Base-by-base conservation (phyloP, 2,797 vertebrate genomes). In the Cottoperca gobio region DNA sequence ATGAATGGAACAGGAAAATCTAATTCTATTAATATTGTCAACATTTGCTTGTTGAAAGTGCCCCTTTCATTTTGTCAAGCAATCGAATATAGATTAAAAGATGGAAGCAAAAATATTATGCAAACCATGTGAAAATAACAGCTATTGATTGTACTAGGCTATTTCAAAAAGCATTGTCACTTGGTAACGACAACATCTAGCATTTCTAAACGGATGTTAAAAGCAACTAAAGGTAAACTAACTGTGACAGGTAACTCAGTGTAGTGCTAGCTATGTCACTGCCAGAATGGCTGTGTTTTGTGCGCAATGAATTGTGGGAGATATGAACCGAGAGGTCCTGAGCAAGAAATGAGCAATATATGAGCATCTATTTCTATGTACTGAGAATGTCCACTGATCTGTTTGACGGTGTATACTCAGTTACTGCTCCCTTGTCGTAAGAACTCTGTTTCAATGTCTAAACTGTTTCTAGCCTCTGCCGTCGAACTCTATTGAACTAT, bases 271-370 rank as follows among this genome's bases (percentile, higher is more conserved):
- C 45, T 40, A 9, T 70, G 45, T 10, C 43, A 39, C 9, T n/a
- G 2, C 6, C n/a, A n/a, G 17, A n/a, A 17, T 57, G 17, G 17
- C 17, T n/a, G 3, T 39, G 33, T 10, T 17, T 21, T 52, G 16
- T 21, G 63, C 11, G 59, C 58, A 69, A 12, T 14, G 46, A 19
- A 70, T 79, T 76, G 6, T 76, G 72, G 72, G 76, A 43, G 57
- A 28, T 21, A 9, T 37, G 0, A 61, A 19, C 7, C 3, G 0
- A 13, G 2, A 1, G 3, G 7, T 33, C 24, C 5, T 4, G 9
- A 8, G 1, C 5, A 2, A 31, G 7, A 48, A 19, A 26, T 0
- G 7, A 48, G 35, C 12, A 11, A 17, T 26, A 26, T 26, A 33
- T 33, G 7, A 1, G 21, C 5, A 21, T 31, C 7, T 2, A 1